A percentile compares a stretch with the other conserved stretches of the same genome.
Evolutionary conservation across 2,888 invertebrate genomes (phyloP).

Genomic region (Yponomeuta cagnagella): DNA sequence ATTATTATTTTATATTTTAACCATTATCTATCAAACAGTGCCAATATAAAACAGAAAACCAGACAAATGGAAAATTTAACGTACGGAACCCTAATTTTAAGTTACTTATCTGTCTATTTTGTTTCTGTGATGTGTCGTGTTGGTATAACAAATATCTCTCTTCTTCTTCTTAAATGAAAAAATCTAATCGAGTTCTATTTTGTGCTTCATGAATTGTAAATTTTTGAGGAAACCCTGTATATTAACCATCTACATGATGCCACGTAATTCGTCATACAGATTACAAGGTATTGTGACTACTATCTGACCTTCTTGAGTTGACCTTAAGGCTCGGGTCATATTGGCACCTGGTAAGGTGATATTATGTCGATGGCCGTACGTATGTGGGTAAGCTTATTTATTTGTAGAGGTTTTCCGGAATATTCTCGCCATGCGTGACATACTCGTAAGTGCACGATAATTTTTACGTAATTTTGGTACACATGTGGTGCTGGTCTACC

Average conservation of each 20-base stretch:
- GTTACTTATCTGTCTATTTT: too few relatives aligned
- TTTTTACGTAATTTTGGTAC: background rate
- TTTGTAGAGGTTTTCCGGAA: conserved; percentile 6
- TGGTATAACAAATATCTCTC: too few relatives aligned
- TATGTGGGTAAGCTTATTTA: conserved; percentile 1
- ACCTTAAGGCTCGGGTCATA: conserved; percentile 6
- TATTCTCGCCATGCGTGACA: background rate
- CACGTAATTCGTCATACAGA: background rate
- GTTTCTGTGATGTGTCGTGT: too few relatives aligned
- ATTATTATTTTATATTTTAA: too few relatives aligned
- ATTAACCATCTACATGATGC: background rate
- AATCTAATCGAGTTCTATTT: too few relatives aligned
- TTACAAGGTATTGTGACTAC: conserved; percentile 2
- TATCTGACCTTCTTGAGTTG: background rate
- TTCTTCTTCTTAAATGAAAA: too few relatives aligned
- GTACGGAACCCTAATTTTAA: too few relatives aligned
- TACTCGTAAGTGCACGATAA: background rate
- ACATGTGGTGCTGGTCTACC: background rate
- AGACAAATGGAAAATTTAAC: too few relatives aligned
- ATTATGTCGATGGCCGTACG: background rate
- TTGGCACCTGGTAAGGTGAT: conserved; percentile 3
- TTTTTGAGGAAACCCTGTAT: background rate
- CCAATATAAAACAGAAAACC: too few relatives aligned
- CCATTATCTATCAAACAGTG: too few relatives aligned
- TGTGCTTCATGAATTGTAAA: too few relatives aligned